Evolutionary conservation across 2,888 invertebrate species (phyloP).

Genomic region (Apamea monoglypha): DNA sequence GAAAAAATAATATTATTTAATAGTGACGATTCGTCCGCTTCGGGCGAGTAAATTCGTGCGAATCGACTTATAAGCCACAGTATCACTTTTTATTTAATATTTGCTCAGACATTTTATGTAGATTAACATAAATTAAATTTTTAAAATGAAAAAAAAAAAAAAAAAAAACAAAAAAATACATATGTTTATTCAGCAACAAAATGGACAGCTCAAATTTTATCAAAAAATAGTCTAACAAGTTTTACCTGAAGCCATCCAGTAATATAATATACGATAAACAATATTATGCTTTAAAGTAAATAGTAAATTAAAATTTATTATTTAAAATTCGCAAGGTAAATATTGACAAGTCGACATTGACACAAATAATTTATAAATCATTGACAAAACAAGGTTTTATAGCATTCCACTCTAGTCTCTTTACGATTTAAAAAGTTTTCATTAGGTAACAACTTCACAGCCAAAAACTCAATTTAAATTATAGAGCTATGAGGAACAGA

Average conservation of each 20-base stretch:
- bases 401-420: not conserved
- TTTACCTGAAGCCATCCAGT: constrained; percentile 57
- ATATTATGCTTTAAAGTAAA: constrained; percentile 24
- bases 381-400: not conserved
- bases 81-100: not conserved
- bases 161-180: too few species aligned
- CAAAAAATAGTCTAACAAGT: not conserved
- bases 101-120: not conserved
- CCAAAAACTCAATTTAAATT: not conserved
- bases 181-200: not conserved
- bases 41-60: not conserved
- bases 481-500: not conserved
- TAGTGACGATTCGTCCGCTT: not conserved
- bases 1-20: not conserved
- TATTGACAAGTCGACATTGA: constrained; percentile 41
- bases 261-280: constrained; percentile 2
- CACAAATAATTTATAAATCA: constrained; percentile 25
- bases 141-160: too few species aligned
- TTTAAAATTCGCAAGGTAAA: constrained; percentile 40
- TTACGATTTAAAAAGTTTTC: not conserved
- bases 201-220: not conserved
- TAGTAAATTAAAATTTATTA: constrained; percentile 23
- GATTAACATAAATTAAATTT: not conserved
- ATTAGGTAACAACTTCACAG: not conserved
- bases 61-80: not conserved